Evolutionary conservation across 2,888 invertebrate species (phyloP).

Genomic region (Latheticus oryzae): DNA sequence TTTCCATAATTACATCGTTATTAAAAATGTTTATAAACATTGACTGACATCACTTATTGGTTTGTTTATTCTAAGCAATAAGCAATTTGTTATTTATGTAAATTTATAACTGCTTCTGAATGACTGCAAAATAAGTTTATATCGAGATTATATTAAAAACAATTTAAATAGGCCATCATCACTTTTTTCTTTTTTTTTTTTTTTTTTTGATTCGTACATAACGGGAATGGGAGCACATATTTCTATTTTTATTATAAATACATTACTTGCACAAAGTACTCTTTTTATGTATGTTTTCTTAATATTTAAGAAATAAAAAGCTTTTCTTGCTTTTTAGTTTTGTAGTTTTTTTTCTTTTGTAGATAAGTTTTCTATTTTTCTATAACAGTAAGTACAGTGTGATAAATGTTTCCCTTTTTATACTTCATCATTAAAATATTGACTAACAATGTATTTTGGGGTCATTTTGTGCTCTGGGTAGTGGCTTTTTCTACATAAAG

Average conservation of each 20-base stretch:
- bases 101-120: conserved; percentile 46
- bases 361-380: conserved; percentile 30
- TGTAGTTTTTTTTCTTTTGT: conserved; percentile 45
- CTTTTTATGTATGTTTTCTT: conserved; percentile 60
- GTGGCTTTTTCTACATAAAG: conserved; percentile 39
- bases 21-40: conserved; percentile 27
- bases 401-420: conserved; percentile 37
- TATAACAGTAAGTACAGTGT: conserved; percentile 38
- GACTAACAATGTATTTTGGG: conserved; percentile 28
- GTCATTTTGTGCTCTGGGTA: conserved; percentile 42
- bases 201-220: conserved; percentile 46
- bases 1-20: conserved; percentile 25
- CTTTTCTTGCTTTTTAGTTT: conserved; percentile 55
- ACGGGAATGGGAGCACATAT: conserved; percentile 52
- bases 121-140: conserved; percentile 42
- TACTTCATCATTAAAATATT: conserved; percentile 33
- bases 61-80: conserved; percentile 56
- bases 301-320: conserved; percentile 61
- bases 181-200: no score
- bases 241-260: conserved; percentile 50
- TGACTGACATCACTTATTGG: conserved; percentile 51
- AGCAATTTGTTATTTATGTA: conserved; percentile 55
- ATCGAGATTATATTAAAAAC: conserved; percentile 32
- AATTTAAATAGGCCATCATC: conserved; percentile 38
- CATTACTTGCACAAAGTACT: conserved; percentile 56